Conservation (phyloP, 2,113 vertebrate genomes). For the Globicephala melas region DNA sequence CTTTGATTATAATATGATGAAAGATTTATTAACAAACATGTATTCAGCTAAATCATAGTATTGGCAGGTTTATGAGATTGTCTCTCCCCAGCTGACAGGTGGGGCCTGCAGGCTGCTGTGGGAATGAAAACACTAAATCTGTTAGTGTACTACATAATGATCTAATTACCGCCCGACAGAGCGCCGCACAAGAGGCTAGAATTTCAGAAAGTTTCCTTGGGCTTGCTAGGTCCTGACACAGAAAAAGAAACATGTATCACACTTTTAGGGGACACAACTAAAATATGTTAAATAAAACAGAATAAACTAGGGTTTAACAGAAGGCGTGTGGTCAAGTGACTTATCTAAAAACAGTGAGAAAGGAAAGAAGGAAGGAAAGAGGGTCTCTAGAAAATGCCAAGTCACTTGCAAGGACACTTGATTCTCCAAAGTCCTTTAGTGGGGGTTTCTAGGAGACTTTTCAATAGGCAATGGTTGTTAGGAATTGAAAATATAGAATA, state of each 20-base stretch:
- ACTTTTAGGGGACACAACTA: not conserved
- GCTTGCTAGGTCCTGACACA: not conserved
- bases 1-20: constrained; percentile 84
- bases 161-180: constrained; percentile 66
- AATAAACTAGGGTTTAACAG: not conserved
- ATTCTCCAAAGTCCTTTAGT: not conserved
- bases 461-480: not conserved
- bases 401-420: not conserved
- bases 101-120: constrained; percentile 74
- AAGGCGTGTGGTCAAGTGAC: not conserved
- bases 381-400: not conserved
- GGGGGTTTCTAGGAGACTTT: not conserved
- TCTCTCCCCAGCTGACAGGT: constrained; percentile 78
- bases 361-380: not conserved
- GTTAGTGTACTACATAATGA: constrained; percentile 65
- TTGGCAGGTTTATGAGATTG: constrained; percentile 81
- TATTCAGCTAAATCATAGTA: constrained; percentile 77
- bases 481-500: not conserved
- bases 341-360: not conserved
- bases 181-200: not conserved
- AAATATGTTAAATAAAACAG: not conserved
- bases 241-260: not conserved
- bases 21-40: constrained; percentile 84
- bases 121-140: constrained; percentile 74
- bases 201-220: not conserved